Evolutionary conservation across 2,888 invertebrate species (phyloP).

Genomic region (Athalia rosae): DNA sequence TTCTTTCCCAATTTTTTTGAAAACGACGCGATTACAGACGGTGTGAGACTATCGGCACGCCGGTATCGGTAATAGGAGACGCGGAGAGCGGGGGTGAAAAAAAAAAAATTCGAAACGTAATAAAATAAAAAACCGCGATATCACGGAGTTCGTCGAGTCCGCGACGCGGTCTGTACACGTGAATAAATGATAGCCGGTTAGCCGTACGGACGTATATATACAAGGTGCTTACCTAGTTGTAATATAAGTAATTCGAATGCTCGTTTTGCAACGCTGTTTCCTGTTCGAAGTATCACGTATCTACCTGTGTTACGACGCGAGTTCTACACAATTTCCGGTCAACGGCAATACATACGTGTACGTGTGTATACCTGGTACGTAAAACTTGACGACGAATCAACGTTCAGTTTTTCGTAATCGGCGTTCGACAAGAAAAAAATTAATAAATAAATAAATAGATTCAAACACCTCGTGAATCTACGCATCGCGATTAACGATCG

Average conservation of each 20-base stretch:
- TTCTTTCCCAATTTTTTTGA: too few species aligned
- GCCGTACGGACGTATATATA: constrained; percentile 8
- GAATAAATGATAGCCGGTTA: too few species aligned
- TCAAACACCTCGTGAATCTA: too few species aligned
- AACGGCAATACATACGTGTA: constrained; percentile 65
- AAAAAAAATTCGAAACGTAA: neutral
- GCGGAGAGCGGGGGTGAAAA: too few species aligned
- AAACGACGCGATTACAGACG: too few species aligned
- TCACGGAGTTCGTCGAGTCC: constrained; percentile 45
- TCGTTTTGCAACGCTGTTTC: constrained; percentile 66
- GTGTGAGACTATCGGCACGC: too few species aligned
- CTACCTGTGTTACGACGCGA: constrained; percentile 51
- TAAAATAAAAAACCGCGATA: constrained; percentile 40
- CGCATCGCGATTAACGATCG: too few species aligned
- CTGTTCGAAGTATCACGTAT: constrained; percentile 62
- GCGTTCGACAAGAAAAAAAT: neutral
- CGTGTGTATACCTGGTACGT: too few species aligned
- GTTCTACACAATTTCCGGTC: constrained; percentile 50
- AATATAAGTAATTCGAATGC: constrained; percentile 56
- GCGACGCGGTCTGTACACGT: too few species aligned
- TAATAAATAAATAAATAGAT: too few species aligned
- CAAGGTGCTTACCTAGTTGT: constrained; percentile 47
- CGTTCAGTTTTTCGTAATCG: constrained; percentile 45
- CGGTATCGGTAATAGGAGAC: too few species aligned
- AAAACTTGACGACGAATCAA: constrained; percentile 48